Evolutionary conservation across 2,888 invertebrate species (phyloP), one percentile per base, ranked within the genome.

Genomic region (Acrocyrtus sp.): DNA sequence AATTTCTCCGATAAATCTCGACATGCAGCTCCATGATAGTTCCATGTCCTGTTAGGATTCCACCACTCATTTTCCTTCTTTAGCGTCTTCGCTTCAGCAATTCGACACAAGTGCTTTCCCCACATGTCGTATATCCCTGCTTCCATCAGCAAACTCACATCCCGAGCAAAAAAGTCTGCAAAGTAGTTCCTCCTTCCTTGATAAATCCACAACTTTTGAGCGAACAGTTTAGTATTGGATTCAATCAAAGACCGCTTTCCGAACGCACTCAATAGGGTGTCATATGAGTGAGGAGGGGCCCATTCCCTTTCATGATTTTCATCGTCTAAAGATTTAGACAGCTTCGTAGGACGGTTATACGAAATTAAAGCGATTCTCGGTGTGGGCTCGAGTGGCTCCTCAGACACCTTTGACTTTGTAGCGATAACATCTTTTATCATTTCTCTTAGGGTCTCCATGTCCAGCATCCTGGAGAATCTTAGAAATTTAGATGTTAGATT

Each of bases 121-220:
- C 66, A 66, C 45, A 24, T 5, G 17, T 22, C 27, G 41, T 66
- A 66, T 21, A 66, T 48, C 15, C 66, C 66, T 1, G 48, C 24
- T 17, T 56, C 56, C 24, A 66, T 26, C 24, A 66, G 19, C 1
- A 48, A 29, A 17, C 21, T 54, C 24, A 66, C 48, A 29, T 66
- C 48, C 6, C 66, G 56, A 17, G 19, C 54, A 10, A 57, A 47
- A 19, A 48, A 19, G 8, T 66, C 39, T 15, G 56, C 48, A 15
- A 66, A 66, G 19, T 48, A 56, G 22, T 66, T 66, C 12, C 48
- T 21, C 22, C 48, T 56, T 39, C 57, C 66, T 12, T 66, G 66
- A 21, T 54, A 66, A 34, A 56, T 12, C 57, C 56, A 66, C 19
- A 56, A 39, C 15, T 29, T 39, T n/a, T 17, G 8, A 4, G 45